Percentiles rank a stretch among this genome's conserved stretches.
Conservation (phyloP, 1,140 invertebrate species). For the Phymastichus coffea region DNA sequence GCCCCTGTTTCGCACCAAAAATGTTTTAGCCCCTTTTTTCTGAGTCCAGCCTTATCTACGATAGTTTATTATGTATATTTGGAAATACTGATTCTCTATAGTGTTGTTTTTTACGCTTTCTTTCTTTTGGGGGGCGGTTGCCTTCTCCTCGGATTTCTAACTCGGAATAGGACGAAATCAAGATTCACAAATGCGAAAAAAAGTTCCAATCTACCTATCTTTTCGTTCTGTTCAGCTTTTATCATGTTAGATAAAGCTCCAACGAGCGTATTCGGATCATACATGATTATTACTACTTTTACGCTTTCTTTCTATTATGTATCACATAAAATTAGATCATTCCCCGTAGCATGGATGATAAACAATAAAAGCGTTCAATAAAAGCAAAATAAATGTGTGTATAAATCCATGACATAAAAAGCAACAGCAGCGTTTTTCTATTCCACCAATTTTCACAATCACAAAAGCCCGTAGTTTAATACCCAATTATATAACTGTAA, state of each 20-base stretch:
- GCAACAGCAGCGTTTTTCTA: background rate
- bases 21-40: background rate
- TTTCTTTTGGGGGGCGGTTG: too few relatives aligned
- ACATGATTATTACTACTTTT: too few relatives aligned
- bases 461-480: conserved; percentile 3
- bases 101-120: conserved; percentile 32
- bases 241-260: too few relatives aligned
- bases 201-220: too few relatives aligned
- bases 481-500: conserved; percentile 2
- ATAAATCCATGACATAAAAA: background rate
- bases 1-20: background rate
- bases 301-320: background rate
- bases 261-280: too few relatives aligned
- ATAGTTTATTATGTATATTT: conserved; percentile 39
- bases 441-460: conserved; percentile 2
- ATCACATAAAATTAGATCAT: background rate
- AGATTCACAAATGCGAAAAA: background rate
- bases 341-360: background rate
- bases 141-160: conserved; percentile 36
- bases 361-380: conserved; percentile 10
- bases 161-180: conserved; percentile 23
- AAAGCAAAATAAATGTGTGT: conserved; percentile 1
- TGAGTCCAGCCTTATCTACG: conserved; percentile 33
- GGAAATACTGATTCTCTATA: conserved; percentile 53
- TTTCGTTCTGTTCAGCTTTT: too few relatives aligned